Conservation (phyloP, 2,797 vertebrate genomes). For the Sebastes vulpes region DNA sequence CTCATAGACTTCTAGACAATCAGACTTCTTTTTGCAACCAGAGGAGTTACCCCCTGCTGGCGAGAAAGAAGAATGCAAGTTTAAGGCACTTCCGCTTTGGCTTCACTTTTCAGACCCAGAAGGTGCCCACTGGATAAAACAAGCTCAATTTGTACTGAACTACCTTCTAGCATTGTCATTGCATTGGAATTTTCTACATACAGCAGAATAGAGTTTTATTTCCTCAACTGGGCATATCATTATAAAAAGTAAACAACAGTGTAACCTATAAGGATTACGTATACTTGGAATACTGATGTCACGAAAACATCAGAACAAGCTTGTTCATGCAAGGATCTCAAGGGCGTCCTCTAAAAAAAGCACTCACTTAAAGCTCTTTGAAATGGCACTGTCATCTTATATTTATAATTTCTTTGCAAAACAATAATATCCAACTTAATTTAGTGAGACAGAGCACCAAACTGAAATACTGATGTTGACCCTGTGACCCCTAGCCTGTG, state of each 20-base stretch:
- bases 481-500: conserved; percentile 23
- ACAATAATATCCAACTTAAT: neutral
- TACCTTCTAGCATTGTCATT: neutral
- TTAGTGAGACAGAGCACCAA: neutral
- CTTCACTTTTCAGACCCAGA: too few relatives aligned
- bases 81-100: too few relatives aligned
- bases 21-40: too few relatives aligned
- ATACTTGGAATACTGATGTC: neutral
- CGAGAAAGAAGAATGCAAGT: too few relatives aligned
- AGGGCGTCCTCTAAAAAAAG: neutral
- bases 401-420: neutral
- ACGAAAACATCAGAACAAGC: neutral
- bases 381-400: neutral
- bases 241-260: neutral
- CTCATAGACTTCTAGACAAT: too few relatives aligned
- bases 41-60: too few relatives aligned
- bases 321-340: neutral
- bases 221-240: neutral
- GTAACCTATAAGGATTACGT: neutral
- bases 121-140: neutral
- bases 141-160: neutral
- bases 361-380: neutral
- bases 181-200: neutral
- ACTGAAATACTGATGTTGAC: conserved; percentile 10
- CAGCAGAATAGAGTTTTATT: neutral